phyloP scores from a whole-genome alignment of 2,797 vertebrate genomes.

The Neoniphon sammara region DNA sequence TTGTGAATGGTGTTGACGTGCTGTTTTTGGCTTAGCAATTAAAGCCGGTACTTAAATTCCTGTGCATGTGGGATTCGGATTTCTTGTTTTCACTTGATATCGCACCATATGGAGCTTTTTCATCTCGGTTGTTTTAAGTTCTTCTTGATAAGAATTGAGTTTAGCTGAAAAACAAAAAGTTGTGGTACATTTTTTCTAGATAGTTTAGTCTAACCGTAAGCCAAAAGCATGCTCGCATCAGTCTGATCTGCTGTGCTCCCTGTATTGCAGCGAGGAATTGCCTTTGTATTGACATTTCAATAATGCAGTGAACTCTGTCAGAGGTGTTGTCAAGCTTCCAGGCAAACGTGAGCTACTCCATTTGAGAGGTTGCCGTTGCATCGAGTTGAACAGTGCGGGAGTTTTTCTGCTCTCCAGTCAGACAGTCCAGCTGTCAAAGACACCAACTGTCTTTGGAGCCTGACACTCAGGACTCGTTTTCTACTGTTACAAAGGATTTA shows the following conservation, averaged over 20 bases:
- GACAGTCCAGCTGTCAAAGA: slow-evolving; percentile 70
- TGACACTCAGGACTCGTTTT: slow-evolving; percentile 56
- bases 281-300: slow-evolving; percentile 10
- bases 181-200: no score
- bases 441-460: slow-evolving; percentile 73
- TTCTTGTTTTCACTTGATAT: slow-evolving; percentile 21
- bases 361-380: slow-evolving; percentile 25
- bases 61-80: neutral
- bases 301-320: slow-evolving; percentile 19
- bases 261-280: neutral
- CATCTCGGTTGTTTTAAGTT: neutral
- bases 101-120: neutral
- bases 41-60: slow-evolving; percentile 37
- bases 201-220: neutral
- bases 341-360: slow-evolving; percentile 12
- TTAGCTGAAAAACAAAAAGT: neutral
- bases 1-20: slow-evolving; percentile 48
- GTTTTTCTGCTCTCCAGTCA: slow-evolving; percentile 10
- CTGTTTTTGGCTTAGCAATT: slow-evolving; percentile 47
- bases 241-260: slow-evolving; percentile 6
- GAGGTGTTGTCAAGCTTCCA: slow-evolving; percentile 34
- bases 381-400: slow-evolving; percentile 28
- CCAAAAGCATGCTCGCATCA: neutral
- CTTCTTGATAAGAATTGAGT: neutral
- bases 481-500: slow-evolving; percentile 58